Base-by-base conservation (phyloP, 2,797 vertebrate species). In the Sebastes vulpes region DNA sequence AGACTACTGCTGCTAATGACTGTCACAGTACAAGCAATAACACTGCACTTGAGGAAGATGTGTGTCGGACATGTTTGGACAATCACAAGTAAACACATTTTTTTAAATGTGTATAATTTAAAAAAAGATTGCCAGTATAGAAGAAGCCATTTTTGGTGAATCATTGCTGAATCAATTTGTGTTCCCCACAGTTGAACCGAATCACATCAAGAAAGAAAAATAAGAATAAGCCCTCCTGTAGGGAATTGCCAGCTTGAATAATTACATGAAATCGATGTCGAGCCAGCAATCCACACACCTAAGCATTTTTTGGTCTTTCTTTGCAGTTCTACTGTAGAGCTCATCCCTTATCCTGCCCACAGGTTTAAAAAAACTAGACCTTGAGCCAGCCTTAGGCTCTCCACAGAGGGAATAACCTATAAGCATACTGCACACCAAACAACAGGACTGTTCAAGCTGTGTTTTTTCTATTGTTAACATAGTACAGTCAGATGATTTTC, bases 311-410 rank as follows among this genome's bases (percentile, higher is more conserved):
- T 50, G 6, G 3, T 29, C n/a, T 68, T 65, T 76, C 25, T 54
- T 54, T 67, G 54, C 50, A 56, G n/a, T 65, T 66, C 7, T 50
- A 59, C 31, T 53, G 60, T 32, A 60, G 25, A 53, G 65, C 42
- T 81, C 75, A 77, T 75, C 20, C 11, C 6, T 83, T 80, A 79
- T 75, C 18, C 52, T 89, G 56, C 85, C 73, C 56, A 68, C 32
- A 70, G 79, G 76, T 85, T 57, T 20, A 64, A 70, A 73, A 38
- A 71, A 59, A 53, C n/a, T 20, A 75, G 58, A 73, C 73, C 56
- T 80, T 66, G 77, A 83, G 50, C 70, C 73, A 82, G 81, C 42
- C 59, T 61, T 73, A 5, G 10, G 70, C 65, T 76, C 18, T 32
- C 20, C 18, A 26, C 65, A 16, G 46, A 20, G 46, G 59, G 50